Conservation (phyloP, 2,888 invertebrate species). For the Tanaodytes sp. region DNA sequence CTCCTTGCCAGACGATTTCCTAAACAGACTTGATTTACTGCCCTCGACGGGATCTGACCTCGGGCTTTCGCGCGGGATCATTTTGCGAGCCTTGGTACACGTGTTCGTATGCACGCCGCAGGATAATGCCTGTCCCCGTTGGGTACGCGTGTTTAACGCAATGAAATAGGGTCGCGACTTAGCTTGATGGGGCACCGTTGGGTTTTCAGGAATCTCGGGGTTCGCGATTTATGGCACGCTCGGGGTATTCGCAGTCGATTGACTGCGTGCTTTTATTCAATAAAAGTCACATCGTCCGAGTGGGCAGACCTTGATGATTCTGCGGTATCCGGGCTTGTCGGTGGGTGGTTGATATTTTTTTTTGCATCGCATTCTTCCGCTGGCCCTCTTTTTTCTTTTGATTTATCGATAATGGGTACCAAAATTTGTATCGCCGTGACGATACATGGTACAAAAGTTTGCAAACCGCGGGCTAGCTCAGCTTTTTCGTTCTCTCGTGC, state of each 20-base stretch:
- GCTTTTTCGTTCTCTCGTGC: neutral
- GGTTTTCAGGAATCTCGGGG: slow-evolving; percentile 32
- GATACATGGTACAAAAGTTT: neutral
- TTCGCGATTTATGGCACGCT: slow-evolving; percentile 29
- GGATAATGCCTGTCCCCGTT: slow-evolving; percentile 40
- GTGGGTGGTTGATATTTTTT: neutral
- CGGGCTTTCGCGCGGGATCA: slow-evolving; percentile 41
- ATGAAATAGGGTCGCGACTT: slow-evolving; percentile 29
- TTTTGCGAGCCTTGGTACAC: slow-evolving; percentile 35
- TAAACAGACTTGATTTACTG: slow-evolving; percentile 67
- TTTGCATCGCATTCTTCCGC: no score
- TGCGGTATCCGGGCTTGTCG: slow-evolving; percentile 10
- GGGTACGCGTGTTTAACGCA: slow-evolving; percentile 31
- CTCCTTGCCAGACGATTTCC: slow-evolving; percentile 58
- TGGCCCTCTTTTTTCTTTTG: no score
- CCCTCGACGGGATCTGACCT: slow-evolving; percentile 57
- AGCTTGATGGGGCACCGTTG: slow-evolving; percentile 20
- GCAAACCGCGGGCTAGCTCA: no score
- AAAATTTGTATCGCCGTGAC: neutral
- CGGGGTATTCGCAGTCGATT: slow-evolving; percentile 32
- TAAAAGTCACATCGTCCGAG: slow-evolving; percentile 26
- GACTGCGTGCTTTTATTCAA: slow-evolving; percentile 36
- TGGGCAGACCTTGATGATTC: slow-evolving; percentile 13
- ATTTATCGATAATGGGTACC: no score
- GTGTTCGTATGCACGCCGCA: slow-evolving; percentile 18